Base-by-base conservation (phyloP, 1,140 invertebrate genomes). In the Drosophila gunungcola region DNA sequence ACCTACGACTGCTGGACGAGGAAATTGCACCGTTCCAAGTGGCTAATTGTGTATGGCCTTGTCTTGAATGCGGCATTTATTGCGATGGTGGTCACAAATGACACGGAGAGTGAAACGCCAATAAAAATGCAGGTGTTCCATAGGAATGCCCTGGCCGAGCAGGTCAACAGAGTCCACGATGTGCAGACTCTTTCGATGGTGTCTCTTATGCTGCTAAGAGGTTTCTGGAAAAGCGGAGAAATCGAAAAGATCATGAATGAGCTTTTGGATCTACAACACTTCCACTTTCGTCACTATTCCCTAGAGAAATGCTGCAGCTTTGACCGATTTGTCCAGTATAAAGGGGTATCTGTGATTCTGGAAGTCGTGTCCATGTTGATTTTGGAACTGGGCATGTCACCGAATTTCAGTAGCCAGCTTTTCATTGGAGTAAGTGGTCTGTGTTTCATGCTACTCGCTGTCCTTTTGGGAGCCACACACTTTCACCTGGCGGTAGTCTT, bases 21-120 rank as follows among this genome's bases (percentile, higher is more conserved):
- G 7, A 46, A 29, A 41, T 9, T 84, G 34, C 48, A 21, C 21
- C 64, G 61, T 21, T 80, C 76, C 5, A 52, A 41, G 9, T 77
- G 73, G 57, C 13, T 84, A 0, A 10, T 84, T 16, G 51, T 11
- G 12, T 84, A 84, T 32, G 80, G 80, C 4, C 38, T 80, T 7
- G 5, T 46, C 2, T 10, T 80, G 12, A 70, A 60, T 34, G 4
- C 43, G 0, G 48, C 29, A 11, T 25, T 46, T 9, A 25, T 46
- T 25, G 21, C 27, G 43, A 21, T 46, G 27, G 25, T 48, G 9
- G 10, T 21, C 7, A 36, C 32, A 7, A 53, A 84, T 10, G 45
- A 61, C 13, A 29, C 43, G 6, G 62, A 75, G 5, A 21, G 25
- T 0, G 56, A 80, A 10, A 36, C 38, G 3, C 21, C 21, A 0